Evolutionary conservation across 53 echinoderm and acorn worm genomes (phyloP).

Genomic region (Henricia sp.): DNA sequence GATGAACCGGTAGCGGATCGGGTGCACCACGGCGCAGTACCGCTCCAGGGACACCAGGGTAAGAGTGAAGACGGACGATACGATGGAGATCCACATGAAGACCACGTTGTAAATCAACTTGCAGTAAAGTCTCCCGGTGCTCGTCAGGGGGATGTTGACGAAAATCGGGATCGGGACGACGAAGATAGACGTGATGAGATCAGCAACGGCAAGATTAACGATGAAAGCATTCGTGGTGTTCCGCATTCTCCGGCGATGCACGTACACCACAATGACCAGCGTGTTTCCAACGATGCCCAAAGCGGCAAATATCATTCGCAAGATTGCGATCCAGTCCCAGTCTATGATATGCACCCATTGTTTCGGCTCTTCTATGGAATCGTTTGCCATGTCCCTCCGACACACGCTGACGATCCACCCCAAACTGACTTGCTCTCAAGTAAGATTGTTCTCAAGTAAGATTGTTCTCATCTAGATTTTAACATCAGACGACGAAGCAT

Average conservation of each 20-base stretch:
- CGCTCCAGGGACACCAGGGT: constrained; percentile 83
- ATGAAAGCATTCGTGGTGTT: constrained; percentile 80
- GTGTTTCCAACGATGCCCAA: constrained; percentile 82
- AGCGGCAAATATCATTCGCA: constrained; percentile 71
- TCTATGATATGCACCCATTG: not conserved
- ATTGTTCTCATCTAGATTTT: not conserved
- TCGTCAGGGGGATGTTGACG: constrained; percentile 29
- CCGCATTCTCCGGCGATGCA: constrained; percentile 51
- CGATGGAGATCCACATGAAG: constrained; percentile 88
- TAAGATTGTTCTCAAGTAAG: not conserved
- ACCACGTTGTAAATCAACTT: constrained; percentile 70
- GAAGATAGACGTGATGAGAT: constrained; percentile 78
- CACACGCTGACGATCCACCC: not conserved
- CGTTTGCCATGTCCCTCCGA: not conserved
- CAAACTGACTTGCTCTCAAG: not conserved
- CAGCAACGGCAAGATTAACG: constrained; percentile 79
- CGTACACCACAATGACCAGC: constrained; percentile 77
- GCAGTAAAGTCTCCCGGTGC: constrained; percentile 81
- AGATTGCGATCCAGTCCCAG: constrained; percentile 70
- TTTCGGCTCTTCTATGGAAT: not conserved
- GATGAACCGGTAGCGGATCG: constrained; percentile 64
- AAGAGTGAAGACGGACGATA: constrained; percentile 78
- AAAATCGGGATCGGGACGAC: constrained; percentile 73
- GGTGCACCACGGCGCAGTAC: constrained; percentile 81
- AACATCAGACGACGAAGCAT: not conserved